phyloP scores from a whole-genome alignment of 2,888 invertebrate genomes.

The Diloba caeruleocephala region DNA sequence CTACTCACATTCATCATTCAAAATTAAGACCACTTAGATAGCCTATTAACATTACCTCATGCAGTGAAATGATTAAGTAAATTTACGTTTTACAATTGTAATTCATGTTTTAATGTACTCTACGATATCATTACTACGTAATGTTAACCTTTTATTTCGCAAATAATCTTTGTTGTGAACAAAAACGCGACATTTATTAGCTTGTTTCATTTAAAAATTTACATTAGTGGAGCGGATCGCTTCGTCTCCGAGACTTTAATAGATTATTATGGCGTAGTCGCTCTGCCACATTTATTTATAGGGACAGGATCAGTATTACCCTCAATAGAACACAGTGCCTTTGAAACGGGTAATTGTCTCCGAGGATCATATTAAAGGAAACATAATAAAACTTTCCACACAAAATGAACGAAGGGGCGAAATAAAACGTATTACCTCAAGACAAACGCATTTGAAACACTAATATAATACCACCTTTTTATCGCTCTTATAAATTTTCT shows the following conservation, averaged over 20 bases:
- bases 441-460: conserved; percentile 52
- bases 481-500: conserved; percentile 33
- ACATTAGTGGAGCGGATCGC: conserved; percentile 15
- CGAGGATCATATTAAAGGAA: conserved; percentile 63
- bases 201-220: conserved; percentile 15
- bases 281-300: conserved; percentile 58
- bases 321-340: conserved; percentile 64
- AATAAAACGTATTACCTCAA: conserved; percentile 55
- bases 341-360: conserved; percentile 60
- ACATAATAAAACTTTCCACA: conserved; percentile 64
- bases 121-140: conserved; percentile 16
- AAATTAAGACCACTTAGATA: too few relatives aligned
- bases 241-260: conserved; percentile 29
- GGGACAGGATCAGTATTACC: conserved; percentile 61
- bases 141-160: conserved; percentile 11
- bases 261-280: conserved; percentile 45
- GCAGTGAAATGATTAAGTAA: too few relatives aligned
- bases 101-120: neutral
- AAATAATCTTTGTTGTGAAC: conserved; percentile 9
- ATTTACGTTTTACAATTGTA: too few relatives aligned
- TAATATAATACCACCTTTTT: conserved; percentile 34
- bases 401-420: conserved; percentile 31
- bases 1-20: too few relatives aligned
- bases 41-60: too few relatives aligned
- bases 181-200: conserved; percentile 10